Percentiles rank a stretch among this genome's conserved stretches.
phyloP scores from a whole-genome alignment of 1,140 invertebrate genomes.

The Mylabris phalerata region DNA sequence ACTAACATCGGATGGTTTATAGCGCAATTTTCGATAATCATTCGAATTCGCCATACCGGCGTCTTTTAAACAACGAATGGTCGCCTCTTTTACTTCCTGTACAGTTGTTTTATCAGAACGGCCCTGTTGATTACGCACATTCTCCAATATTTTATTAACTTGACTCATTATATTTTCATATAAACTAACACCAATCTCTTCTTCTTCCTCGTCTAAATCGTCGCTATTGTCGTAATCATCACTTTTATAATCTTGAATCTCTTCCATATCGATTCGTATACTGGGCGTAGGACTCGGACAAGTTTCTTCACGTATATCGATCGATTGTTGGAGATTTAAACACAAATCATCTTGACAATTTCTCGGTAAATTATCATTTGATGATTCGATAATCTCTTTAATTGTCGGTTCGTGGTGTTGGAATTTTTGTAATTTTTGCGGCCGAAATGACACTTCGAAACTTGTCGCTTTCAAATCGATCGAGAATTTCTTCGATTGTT shows the following conservation, averaged over 20 bases:
- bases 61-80: slow-evolving; percentile 46
- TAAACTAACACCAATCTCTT: slow-evolving; percentile 56
- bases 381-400: slow-evolving; percentile 28
- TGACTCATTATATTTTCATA: slow-evolving; percentile 60
- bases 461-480: slow-evolving; percentile 61
- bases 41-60: slow-evolving; percentile 39
- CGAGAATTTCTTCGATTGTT: slow-evolving; percentile 50
- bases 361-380: slow-evolving; percentile 7
- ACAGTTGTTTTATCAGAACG: slow-evolving; percentile 15
- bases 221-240: slow-evolving; percentile 40
- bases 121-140: slow-evolving; percentile 32
- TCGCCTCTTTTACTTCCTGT: slow-evolving; percentile 43
- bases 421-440: slow-evolving; percentile 30
- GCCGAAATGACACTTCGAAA: slow-evolving; percentile 57
- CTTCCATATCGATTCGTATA: slow-evolving; percentile 52
- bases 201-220: slow-evolving; percentile 37
- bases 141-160: slow-evolving; percentile 49
- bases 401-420: slow-evolving; percentile 24
- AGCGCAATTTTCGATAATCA: neutral
- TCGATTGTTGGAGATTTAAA: slow-evolving; percentile 49
- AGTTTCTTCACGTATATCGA: slow-evolving; percentile 44
- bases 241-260: too few species aligned
- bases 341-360: slow-evolving; percentile 43
- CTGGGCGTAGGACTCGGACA: slow-evolving; percentile 53
- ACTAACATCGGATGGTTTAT: slow-evolving; percentile 31